Evolutionary conservation across 2,113 vertebrate genomes (phyloP), one percentile per base, ranked within the genome.

Genomic region (Mustela nigripes): DNA sequence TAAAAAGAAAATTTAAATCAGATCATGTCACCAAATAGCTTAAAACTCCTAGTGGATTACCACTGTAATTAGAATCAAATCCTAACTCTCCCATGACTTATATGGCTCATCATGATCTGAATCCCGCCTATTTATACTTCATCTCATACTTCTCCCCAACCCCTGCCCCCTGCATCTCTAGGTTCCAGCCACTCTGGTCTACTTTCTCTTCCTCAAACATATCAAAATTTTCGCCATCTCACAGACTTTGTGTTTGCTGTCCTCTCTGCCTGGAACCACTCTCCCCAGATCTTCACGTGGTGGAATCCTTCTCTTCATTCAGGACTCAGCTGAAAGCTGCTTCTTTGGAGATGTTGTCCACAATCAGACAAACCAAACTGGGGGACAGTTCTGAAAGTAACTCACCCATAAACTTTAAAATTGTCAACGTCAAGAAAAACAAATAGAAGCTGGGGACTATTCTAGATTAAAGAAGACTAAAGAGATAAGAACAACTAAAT

Each of bases 391-490:
- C 39, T 95, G 76, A 74, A 84, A 95, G 76, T 92, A 94, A n/a
- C 53, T 76, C 93, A 63, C 26, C n/a, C 62, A 4, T 93, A 78
- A 48, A 86, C n/a, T 97, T 89, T 18, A 90, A 90, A 76, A 95
- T 60, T 82, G n/a, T 58, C 58, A 90, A 18, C 45, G 53, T 76
- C 33, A 86, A 82, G 73, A 95, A 87, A 94, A 56, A 89, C 22
- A 87, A 81, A 89, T 67, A 76, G 90, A 93, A 90, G 1, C 39
- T 86, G 63, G 5, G 28, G 36, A 69, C 48, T 91, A 31, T 69
- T 94, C 71, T 95, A 85, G 78, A 63, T 85, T 88, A 60, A 94
- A 96, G 22, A 12, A 97, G 28, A 84, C 78, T 90, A 42, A 89
- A 89, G 36, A 69, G 42, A 74, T 22, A 91, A 79, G 91, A 89